Evolutionary conservation across 2,888 invertebrate genomes (phyloP).

Genomic region (Trachelus tabidus): DNA sequence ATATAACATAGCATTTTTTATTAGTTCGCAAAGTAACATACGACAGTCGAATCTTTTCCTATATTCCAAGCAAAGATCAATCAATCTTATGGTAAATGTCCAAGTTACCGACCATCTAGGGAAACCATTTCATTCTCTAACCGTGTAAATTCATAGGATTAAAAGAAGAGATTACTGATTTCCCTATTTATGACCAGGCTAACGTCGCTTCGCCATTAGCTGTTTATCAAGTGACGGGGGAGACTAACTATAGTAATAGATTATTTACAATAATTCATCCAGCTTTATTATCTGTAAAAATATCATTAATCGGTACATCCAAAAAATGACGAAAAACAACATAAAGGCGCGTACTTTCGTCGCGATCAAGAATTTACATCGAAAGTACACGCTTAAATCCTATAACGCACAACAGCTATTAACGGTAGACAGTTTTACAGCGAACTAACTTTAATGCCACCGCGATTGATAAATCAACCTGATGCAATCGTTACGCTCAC

Average conservation of each 20-base stretch:
- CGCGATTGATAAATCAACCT: constrained; percentile 22
- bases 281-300: not conserved
- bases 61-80: not conserved
- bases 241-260: not conserved
- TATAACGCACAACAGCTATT: not conserved
- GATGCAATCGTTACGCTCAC: constrained; percentile 13
- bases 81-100: too few species aligned
- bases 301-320: not conserved
- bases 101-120: too few species aligned
- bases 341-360: not conserved
- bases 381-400: not conserved
- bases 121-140: too few species aligned
- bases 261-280: not conserved
- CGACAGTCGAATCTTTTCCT: too few species aligned
- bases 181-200: too few species aligned
- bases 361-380: not conserved
- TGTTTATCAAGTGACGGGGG: too few species aligned
- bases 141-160: too few species aligned
- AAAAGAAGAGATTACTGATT: too few species aligned
- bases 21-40: too few species aligned
- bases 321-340: not conserved
- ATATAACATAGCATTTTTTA: too few species aligned
- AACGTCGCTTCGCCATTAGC: too few species aligned
- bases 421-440: constrained; percentile 8
- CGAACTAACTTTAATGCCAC: constrained; percentile 15